These are phyloP conservation scores for Sphyrna mokarran DNA, from an alignment of 2,113 vertebrate genomes.

Conservation along the genomic window DNA sequence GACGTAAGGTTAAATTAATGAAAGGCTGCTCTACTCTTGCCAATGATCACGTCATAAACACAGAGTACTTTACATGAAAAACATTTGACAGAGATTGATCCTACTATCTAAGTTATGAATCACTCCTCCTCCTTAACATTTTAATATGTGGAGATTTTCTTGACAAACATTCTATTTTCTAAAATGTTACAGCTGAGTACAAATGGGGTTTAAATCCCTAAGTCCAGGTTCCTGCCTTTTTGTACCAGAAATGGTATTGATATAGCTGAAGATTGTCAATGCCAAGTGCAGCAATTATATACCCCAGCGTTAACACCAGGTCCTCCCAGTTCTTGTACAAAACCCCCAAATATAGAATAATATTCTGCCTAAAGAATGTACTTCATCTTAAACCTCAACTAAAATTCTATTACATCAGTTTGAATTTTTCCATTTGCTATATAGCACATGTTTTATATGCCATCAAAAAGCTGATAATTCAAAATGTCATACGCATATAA, in stretches of 20 bases:
- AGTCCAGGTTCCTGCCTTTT: background rate
- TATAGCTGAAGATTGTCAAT: background rate
- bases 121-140: background rate
- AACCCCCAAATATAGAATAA: background rate
- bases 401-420: background rate
- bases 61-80: background rate
- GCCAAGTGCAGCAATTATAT: background rate
- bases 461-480: background rate
- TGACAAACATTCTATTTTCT: constrained; percentile 3
- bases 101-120: background rate
- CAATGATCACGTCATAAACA: background rate
- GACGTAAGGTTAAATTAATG: background rate
- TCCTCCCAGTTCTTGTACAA: background rate
- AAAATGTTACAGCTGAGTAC: no score
- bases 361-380: background rate
- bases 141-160: constrained; percentile 31
- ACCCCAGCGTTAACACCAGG: background rate
- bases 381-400: background rate
- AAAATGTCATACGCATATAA: background rate
- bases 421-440: background rate
- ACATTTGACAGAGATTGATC: background rate
- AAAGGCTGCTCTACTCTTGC: background rate
- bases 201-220: background rate
- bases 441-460: background rate
- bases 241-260: background rate